phyloP scores from a whole-genome alignment of 2,888 invertebrate species.

The Nasonovia ribisnigri region DNA sequence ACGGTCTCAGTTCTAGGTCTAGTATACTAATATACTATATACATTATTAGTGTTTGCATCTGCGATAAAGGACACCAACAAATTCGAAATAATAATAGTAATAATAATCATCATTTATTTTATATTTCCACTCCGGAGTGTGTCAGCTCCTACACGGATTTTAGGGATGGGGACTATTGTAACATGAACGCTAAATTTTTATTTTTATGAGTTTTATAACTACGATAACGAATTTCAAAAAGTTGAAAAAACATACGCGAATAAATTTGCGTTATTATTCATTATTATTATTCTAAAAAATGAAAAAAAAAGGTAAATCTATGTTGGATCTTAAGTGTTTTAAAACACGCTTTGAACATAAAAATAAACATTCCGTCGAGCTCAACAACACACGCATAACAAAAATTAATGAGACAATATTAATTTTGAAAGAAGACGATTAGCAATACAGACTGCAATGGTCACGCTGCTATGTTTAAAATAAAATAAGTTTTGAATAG shows the following conservation, averaged over 20 bases:
- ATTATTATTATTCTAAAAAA: not conserved
- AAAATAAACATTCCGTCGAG: constrained; percentile 16
- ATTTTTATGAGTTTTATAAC: not conserved
- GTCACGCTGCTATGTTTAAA: constrained; percentile 8
- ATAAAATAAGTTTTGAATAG: constrained; percentile 18
- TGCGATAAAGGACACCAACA: not conserved
- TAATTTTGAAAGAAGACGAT: constrained; percentile 40
- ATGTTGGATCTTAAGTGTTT: not conserved
- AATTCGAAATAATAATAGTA: not conserved
- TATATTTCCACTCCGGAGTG: not conserved
- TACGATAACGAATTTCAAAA: not conserved
- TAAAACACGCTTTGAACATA: constrained; percentile 10
- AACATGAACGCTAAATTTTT: not conserved
- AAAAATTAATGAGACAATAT: constrained; percentile 9
- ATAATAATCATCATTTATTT: not conserved
- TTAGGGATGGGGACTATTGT: not conserved
- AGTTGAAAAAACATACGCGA: not conserved
- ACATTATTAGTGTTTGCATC: not conserved
- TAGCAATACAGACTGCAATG: not conserved
- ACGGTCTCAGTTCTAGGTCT: not conserved
- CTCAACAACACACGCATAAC: not conserved
- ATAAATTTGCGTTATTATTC: not conserved
- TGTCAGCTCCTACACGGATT: not conserved
- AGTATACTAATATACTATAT: not conserved
- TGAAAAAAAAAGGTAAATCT: not conserved